Base-by-base conservation (phyloP, 1,140 invertebrate genomes). In the Teleopsis dalmanni region DNA sequence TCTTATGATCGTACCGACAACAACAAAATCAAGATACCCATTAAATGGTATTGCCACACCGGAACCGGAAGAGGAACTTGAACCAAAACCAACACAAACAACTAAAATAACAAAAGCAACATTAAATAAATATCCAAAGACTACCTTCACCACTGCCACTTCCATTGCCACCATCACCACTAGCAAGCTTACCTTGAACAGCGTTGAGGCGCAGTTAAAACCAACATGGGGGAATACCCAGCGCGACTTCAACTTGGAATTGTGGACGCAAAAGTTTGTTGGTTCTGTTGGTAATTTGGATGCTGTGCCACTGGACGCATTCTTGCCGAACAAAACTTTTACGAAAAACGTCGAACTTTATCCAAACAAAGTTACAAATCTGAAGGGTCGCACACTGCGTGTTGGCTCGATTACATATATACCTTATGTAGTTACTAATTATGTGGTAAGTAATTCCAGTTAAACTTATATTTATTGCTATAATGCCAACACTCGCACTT, bases 251-350 rank as follows among this genome's bases (percentile, higher is more conserved):
- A 66, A 60, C 61, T 65, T 68, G 48, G 60, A 65, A 57, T 54
- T 68, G 56, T 68, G 65, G 65, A 68, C 65, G 65, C 65, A 68
- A 62, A 65, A 68, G 60, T 68, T 62, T 59, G 60, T 65, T 56
- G 65, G 65, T 47, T 55, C 56, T 50, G 42, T 50, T 52, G 61
- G 65, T 56, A 68, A 68, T 68, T 63, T 63, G 55, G 57, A 68
- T 58, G 62, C 62, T 41, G 46, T 65, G 38, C 54, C 52, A 42
- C 50, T 68, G 52, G 56, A 60, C 57, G 59, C 57, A 56, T 68
- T 63, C 61, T 60, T 58, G 59, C 59, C 58, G 16, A 68, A 65
- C 57, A 53, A 54, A 62, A 65, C 60, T 63, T 68, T 68, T 55
- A 52, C 53, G 52, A 53, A 51, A 34, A 41, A 53, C 35, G 59